Evolutionary conservation across 2,113 vertebrate genomes (phyloP), one percentile per base, ranked within the genome.

Genomic region (Marmota flaviventris): DNA sequence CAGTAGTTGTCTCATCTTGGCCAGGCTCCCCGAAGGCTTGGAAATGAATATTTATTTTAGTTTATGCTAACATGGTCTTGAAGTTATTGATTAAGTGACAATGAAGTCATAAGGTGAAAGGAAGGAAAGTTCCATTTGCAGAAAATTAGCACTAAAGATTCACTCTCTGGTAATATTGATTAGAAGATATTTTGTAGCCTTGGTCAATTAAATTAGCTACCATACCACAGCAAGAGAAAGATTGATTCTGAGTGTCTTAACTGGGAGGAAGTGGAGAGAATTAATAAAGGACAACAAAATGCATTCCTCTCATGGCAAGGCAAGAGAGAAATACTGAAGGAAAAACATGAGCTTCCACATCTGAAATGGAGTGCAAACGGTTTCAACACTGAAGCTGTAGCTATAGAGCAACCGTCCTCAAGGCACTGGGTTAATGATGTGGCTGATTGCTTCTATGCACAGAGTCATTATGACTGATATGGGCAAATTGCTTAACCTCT

Each of bases 401-500:
- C 56, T 32, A 4, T 22, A 27, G 53, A 91, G 69, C 73, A 65
- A 34, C 7, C 0, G 4, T 72, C 63, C 75, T 84, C 32, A 1
- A 32, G 83, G 79, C 63, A 2, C 42, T 0, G 29, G 79, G 34
- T 81, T 91, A 79, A 81, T 72, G 93, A 69, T 93, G 75, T 34
- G 45, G 56, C 75, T 94, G 75, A 87, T 79, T 89, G 95, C 70
- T 42, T 93, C 95, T 85, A 6, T 5, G 34, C 58, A 39, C 39
- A 34, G 17, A 39, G 65, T 93, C 96, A 78, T 85, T 72, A 65
- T 37, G 76, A 91, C 58, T 20, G 53, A 97, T 45, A 39, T 17
- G 65, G 70, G 58, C 51, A 87, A 84, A 63, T 82, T 42, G 63
- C 34, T 97, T 97, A 88, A 96, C 88, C 91, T 96, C 72, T 94